Evolutionary conservation across 2,113 vertebrate genomes (phyloP).

Genomic region (Alexandromys fortis): DNA sequence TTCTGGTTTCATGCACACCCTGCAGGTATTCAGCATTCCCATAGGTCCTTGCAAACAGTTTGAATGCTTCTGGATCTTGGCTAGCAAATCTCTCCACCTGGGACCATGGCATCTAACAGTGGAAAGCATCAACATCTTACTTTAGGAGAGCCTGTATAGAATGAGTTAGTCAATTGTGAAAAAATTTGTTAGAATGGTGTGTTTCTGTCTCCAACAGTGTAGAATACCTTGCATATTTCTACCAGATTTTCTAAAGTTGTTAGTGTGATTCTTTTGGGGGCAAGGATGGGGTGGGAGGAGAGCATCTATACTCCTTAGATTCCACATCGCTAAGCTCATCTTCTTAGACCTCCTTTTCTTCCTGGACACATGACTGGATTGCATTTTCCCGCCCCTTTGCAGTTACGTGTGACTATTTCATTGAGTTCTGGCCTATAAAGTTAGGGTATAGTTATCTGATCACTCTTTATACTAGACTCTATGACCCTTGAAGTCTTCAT

Average conservation of each 20-base stretch:
- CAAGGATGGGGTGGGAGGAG: too few species aligned
- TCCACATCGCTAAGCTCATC: neutral
- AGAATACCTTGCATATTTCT: neutral
- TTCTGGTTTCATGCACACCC: neutral
- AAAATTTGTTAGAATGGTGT: neutral
- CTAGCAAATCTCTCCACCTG: neutral
- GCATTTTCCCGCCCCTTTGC: neutral
- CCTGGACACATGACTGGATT: neutral
- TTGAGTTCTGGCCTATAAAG: conserved; percentile 22
- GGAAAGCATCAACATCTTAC: neutral
- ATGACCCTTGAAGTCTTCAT: neutral
- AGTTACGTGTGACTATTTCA: neutral
- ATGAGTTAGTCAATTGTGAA: neutral
- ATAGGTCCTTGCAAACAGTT: neutral
- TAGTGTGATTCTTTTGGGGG: neutral
- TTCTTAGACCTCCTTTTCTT: conserved; percentile 6
- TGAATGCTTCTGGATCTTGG: conserved; percentile 20
- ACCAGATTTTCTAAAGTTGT: neutral
- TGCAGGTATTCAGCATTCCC: neutral
- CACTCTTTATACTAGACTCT: neutral
- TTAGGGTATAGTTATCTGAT: neutral
- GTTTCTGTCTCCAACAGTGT: neutral
- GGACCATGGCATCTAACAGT: neutral
- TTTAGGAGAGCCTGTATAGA: neutral
- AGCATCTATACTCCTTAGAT: neutral